Evolutionary conservation across 2,113 vertebrate genomes (phyloP).

Genomic region (Nycticryphes semicollaris): DNA sequence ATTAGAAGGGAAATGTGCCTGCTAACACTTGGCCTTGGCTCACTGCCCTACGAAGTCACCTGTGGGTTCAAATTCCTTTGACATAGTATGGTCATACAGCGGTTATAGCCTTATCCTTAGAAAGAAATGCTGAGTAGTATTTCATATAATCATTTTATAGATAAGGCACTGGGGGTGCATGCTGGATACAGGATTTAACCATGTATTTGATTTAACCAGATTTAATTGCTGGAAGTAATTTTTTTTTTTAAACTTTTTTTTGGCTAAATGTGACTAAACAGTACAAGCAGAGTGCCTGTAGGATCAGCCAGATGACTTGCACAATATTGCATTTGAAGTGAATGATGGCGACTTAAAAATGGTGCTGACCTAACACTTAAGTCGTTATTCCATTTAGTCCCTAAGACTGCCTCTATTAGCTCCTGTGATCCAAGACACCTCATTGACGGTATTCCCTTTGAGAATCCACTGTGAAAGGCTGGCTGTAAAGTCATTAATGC

Average conservation of each 20-base stretch:
- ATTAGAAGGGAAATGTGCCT: background rate
- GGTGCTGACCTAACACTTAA: background rate
- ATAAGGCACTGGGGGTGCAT: background rate
- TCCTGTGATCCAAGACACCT: background rate
- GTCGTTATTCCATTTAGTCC: background rate
- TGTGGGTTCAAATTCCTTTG: conserved; percentile 25
- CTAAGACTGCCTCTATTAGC: background rate
- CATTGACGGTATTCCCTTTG: background rate
- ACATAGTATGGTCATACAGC: rapidly evolving
- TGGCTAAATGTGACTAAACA: background rate
- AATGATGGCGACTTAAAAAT: background rate
- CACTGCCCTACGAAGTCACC: background rate
- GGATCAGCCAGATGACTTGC: background rate
- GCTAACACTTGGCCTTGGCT: background rate
- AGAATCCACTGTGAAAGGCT: background rate
- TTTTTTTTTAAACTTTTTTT: background rate
- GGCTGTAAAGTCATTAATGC: background rate
- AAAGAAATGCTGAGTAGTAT: background rate
- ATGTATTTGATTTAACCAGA: background rate
- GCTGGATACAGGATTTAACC: background rate
- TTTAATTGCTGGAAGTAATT: background rate
- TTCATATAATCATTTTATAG: background rate
- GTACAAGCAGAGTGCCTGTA: background rate
- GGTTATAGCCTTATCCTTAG: background rate
- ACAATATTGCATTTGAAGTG: background rate